These are phyloP conservation scores for Brachypodius melanocephalos DNA, from an alignment of 2,113 vertebrate species.

Conservation along the genomic window DNA sequence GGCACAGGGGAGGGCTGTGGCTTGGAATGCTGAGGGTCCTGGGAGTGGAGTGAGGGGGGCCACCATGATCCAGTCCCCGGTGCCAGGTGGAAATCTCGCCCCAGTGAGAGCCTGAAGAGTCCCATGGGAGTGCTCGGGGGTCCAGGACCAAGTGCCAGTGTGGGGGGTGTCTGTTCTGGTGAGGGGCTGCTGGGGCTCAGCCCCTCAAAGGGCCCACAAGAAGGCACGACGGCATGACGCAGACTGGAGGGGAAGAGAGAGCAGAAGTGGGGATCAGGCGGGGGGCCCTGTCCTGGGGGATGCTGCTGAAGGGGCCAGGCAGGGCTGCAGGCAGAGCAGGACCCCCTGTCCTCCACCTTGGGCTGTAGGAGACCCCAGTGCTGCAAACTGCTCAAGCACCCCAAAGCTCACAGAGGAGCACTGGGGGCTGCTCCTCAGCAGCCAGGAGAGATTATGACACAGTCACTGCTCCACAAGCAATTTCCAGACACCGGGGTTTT, in stretches of 20 bases:
- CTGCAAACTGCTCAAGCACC: neutral
- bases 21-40: neutral
- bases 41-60: neutral
- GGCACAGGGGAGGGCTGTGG: neutral
- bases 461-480: fast-evolving
- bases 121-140: neutral
- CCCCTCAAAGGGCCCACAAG: conserved; percentile 79
- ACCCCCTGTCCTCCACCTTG: neutral
- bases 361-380: fast-evolving
- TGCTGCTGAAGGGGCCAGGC: neutral
- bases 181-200: conserved; percentile 43
- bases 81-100: conserved; percentile 60
- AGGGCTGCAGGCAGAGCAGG: neutral
- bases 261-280: neutral
- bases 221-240: conserved; percentile 76
- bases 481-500: neutral
- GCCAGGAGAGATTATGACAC: fast-evolving
- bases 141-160: neutral
- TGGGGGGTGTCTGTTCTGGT: neutral
- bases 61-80: neutral
- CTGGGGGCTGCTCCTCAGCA: neutral
- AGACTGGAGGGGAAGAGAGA: conserved; percentile 67
- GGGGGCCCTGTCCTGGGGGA: fast-evolving
- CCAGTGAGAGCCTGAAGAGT: conserved; percentile 70
- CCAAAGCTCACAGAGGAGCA: fast-evolving